These are phyloP conservation scores for Aethes cnicana DNA, from an alignment of 2,888 invertebrate species.

Conservation along the genomic window DNA sequence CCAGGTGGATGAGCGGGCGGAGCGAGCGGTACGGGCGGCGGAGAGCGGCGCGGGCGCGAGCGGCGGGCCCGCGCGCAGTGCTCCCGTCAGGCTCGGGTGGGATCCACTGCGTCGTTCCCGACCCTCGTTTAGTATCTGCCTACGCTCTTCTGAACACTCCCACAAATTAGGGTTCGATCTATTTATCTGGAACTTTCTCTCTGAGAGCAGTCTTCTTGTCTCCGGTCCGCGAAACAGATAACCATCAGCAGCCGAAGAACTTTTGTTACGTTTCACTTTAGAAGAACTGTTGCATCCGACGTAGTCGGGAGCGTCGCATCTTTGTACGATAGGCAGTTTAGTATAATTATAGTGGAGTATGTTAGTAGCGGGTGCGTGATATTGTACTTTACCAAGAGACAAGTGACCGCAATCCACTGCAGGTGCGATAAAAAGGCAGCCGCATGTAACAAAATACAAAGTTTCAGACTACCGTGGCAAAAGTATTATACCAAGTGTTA, in stretches of 20 bases:
- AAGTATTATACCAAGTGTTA: conserved; percentile 34
- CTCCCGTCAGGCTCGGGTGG: conserved; percentile 61
- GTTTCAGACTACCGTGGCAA: conserved; percentile 60
- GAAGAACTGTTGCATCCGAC: conserved; percentile 55
- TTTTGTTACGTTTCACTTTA: conserved; percentile 77
- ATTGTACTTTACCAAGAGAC: conserved; percentile 87
- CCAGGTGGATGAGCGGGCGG: conserved; percentile 86
- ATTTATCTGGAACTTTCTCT: conserved; percentile 69
- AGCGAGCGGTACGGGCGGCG: conserved; percentile 55
- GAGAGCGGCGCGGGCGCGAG: conserved; percentile 41
- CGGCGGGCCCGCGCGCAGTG: conserved; percentile 39
- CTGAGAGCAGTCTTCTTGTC: conserved; percentile 62
- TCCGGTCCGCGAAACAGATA: conserved; percentile 64
- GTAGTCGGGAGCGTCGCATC: conserved; percentile 65
- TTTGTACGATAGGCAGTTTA: conserved; percentile 61
- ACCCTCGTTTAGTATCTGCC: conserved; percentile 47
- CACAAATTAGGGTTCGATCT: conserved; percentile 76
- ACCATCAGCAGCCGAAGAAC: conserved; percentile 74
- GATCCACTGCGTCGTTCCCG: conserved; percentile 68
- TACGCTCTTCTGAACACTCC: conserved; percentile 63
- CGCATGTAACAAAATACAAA: conserved; percentile 83
- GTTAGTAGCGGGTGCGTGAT: conserved; percentile 84
- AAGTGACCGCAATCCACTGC: conserved; percentile 85
- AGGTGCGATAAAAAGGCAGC: conserved; percentile 82
- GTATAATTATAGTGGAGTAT: conserved; percentile 70